Evolutionary conservation across 1,140 invertebrate genomes (phyloP).

Genomic region (Trichonephila inaurata): DNA sequence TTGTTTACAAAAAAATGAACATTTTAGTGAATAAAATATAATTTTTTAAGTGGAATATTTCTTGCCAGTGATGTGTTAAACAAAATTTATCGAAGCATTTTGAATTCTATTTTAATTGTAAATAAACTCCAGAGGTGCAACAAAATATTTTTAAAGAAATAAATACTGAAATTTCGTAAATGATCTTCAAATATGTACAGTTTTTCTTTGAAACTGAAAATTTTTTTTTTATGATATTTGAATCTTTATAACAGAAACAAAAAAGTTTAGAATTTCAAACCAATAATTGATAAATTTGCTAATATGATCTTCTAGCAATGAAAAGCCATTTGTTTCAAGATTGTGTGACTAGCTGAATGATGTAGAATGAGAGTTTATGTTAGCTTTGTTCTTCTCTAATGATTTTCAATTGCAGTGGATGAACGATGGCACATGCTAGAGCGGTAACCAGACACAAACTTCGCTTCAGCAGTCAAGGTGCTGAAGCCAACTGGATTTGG

Average conservation of each 20-base stretch:
- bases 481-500: slow-evolving; percentile 64
- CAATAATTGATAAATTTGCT: background rate
- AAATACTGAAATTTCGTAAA: background rate
- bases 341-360: slow-evolving; percentile 26
- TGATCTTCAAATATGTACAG: background rate
- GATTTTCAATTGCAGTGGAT: slow-evolving; percentile 76
- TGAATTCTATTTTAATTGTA: too few relatives aligned
- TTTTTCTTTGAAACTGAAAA: background rate
- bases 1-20: too few relatives aligned
- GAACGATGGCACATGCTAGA: slow-evolving; percentile 22
- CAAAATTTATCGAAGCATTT: too few relatives aligned
- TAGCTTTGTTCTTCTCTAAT: slow-evolving; percentile 75
- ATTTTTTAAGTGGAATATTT: too few relatives aligned
- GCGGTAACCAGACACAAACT: slow-evolving; percentile 49
- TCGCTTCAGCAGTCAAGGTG: slow-evolving; percentile 68
- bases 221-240: background rate
- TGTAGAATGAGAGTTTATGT: slow-evolving; percentile 40
- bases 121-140: too few relatives aligned
- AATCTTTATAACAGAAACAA: too few relatives aligned
- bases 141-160: too few relatives aligned
- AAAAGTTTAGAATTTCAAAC: background rate
- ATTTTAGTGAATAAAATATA: too few relatives aligned
- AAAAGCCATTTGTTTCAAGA: background rate
- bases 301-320: background rate
- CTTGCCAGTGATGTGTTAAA: too few relatives aligned